Evolutionary conservation across 2,888 invertebrate genomes (phyloP).

Genomic region (Parnassius orleans): DNA sequence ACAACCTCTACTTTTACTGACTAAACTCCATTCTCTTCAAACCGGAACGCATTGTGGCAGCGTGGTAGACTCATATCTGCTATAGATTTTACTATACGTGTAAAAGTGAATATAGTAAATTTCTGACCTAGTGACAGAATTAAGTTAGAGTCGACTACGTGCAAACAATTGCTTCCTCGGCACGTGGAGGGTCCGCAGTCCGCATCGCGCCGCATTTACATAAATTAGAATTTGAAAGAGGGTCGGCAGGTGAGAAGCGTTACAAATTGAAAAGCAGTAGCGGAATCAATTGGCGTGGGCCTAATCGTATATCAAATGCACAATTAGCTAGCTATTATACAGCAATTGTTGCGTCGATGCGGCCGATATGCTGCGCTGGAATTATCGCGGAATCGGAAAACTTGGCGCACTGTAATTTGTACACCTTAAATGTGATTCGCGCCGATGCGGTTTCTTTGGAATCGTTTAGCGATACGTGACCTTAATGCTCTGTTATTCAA

Average conservation of each 20-base stretch:
- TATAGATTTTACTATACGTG: too few species aligned
- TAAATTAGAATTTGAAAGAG: constrained; percentile 24
- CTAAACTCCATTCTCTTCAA: too few species aligned
- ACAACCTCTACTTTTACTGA: too few species aligned
- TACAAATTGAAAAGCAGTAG: constrained; percentile 4
- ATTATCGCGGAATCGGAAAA: constrained; percentile 1
- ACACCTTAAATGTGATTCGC: not conserved
- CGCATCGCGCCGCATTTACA: constrained; percentile 21
- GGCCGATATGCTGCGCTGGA: not conserved
- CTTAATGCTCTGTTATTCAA: constrained; percentile 12
- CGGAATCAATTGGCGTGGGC: constrained; percentile 20
- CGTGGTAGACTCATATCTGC: too few species aligned
- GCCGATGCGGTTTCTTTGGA: not conserved
- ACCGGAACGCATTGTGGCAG: too few species aligned
- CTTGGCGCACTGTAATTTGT: constrained; percentile 5
- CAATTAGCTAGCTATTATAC: constrained; percentile 28
- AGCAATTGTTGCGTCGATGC: constrained; percentile 19
- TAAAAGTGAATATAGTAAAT: too few species aligned
- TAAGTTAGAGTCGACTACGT: not conserved
- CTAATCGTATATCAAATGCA: constrained; percentile 30
- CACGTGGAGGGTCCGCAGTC: not conserved
- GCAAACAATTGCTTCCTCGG: constrained; percentile 16
- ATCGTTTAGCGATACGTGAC: constrained; percentile 11
- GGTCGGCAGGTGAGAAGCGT: constrained; percentile 23
- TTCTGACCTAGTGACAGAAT: too few species aligned